These are phyloP conservation scores for Diglossa cyanea DNA, from an alignment of 2,797 vertebrate genomes.

Conservation along the genomic window DNA sequence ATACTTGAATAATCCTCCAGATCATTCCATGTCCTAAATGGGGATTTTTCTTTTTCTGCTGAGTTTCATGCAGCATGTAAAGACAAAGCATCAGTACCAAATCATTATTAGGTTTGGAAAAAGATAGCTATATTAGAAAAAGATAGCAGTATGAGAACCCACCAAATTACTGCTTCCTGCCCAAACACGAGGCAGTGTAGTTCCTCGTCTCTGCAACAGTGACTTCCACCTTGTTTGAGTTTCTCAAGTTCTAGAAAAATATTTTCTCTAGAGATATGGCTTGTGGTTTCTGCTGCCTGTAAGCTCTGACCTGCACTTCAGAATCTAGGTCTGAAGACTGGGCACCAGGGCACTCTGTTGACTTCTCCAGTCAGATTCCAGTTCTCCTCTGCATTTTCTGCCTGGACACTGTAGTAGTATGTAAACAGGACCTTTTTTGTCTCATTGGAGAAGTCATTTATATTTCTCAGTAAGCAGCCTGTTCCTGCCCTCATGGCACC, in stretches of 20 bases:
- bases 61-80: neutral
- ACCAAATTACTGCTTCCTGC: neutral
- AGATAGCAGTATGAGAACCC: too few relatives aligned
- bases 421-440: neutral
- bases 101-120: neutral
- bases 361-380: neutral
- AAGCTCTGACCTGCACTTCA: neutral
- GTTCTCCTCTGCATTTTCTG: neutral
- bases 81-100: neutral
- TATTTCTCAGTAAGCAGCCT: neutral
- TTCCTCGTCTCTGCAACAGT: neutral
- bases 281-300: neutral
- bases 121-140: neutral
- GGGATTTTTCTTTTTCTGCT: neutral
- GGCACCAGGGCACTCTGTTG: neutral
- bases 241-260: neutral
- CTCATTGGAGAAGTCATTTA: neutral
- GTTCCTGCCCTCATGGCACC: neutral
- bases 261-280: neutral
- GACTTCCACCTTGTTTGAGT: neutral
- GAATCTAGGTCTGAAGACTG: neutral
- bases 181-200: accelerated
- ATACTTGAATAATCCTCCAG: neutral
- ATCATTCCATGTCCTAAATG: neutral
- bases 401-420: too few relatives aligned